phyloP scores from a whole-genome alignment of 2,113 vertebrate species.

The Miniopterus natalensis region DNA sequence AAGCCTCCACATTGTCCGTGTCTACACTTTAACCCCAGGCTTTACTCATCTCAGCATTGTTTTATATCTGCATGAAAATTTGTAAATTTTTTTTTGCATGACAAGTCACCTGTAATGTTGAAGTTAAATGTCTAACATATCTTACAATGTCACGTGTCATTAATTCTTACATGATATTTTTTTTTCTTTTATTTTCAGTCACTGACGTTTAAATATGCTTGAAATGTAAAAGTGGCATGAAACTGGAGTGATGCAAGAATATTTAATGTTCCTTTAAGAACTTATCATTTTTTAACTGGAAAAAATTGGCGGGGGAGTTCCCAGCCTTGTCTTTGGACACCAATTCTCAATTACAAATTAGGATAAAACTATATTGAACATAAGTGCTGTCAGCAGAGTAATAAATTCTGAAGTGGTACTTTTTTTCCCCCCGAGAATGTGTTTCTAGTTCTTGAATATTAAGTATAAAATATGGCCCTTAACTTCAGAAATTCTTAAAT shows the following conservation, averaged over 20 bases:
- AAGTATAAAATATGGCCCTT: conserved; percentile 19
- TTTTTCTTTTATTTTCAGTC: conserved; percentile 88
- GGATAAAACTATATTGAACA: neutral
- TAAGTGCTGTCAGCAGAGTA: conserved; percentile 39
- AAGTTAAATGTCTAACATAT: conserved; percentile 84
- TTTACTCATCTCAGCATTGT: conserved; percentile 85
- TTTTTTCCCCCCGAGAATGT: neutral
- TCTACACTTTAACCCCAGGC: conserved; percentile 77
- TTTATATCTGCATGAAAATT: conserved; percentile 86
- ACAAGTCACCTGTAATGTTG: conserved; percentile 80
- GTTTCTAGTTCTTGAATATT: conserved; percentile 1
- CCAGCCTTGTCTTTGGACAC: conserved; percentile 31
- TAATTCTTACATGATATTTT: conserved; percentile 86
- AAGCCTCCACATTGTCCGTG: conserved; percentile 67
- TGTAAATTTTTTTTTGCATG: conserved; percentile 88
- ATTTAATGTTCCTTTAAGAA: conserved; percentile 70
- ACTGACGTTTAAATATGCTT: conserved; percentile 90
- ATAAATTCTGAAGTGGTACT: conserved; percentile 28
- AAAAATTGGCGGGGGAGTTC: neutral
- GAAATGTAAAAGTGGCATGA: conserved; percentile 92
- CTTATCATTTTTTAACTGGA: conserved; percentile 20
- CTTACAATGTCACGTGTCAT: conserved; percentile 82
- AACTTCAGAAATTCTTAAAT: conserved; percentile 32
- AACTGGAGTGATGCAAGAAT: conserved; percentile 90
- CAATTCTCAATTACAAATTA: conserved; percentile 19